phyloP scores from a whole-genome alignment of 2,113 vertebrate species.

The Pituophis catenifer region DNA sequence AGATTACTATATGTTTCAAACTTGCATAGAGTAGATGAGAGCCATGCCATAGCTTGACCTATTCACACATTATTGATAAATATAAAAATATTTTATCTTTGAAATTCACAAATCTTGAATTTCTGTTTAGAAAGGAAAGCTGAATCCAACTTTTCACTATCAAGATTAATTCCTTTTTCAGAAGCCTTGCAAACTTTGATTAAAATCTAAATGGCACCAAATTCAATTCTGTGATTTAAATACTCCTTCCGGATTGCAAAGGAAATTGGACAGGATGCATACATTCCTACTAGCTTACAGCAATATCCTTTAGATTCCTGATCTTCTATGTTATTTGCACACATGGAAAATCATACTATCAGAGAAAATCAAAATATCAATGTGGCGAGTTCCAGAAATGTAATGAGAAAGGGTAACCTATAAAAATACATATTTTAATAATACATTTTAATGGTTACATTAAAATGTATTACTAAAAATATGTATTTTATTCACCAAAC shows the following conservation, averaged over 20 bases:
- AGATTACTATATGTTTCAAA: not conserved
- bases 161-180: slow-evolving; percentile 6
- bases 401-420: not conserved
- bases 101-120: not conserved
- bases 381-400: not conserved
- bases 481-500: not conserved
- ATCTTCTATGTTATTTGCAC: not conserved
- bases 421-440: too few species aligned
- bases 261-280: not conserved
- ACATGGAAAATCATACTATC: not conserved
- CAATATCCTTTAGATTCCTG: not conserved
- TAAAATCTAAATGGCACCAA: not conserved
- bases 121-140: not conserved
- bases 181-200: not conserved
- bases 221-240: not conserved
- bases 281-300: not conserved
- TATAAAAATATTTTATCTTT: not conserved
- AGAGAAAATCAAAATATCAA: not conserved
- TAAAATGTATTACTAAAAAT: not conserved
- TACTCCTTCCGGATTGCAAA: slow-evolving; percentile 15
- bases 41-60: not conserved
- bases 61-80: not conserved
- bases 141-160: not conserved
- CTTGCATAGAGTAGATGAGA: not conserved
- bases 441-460: not conserved